A percentile compares a stretch with the other conserved stretches of the same genome.
Evolutionary conservation across 2,797 vertebrate species (phyloP).

Genomic region (Syngnathus rostellatus): DNA sequence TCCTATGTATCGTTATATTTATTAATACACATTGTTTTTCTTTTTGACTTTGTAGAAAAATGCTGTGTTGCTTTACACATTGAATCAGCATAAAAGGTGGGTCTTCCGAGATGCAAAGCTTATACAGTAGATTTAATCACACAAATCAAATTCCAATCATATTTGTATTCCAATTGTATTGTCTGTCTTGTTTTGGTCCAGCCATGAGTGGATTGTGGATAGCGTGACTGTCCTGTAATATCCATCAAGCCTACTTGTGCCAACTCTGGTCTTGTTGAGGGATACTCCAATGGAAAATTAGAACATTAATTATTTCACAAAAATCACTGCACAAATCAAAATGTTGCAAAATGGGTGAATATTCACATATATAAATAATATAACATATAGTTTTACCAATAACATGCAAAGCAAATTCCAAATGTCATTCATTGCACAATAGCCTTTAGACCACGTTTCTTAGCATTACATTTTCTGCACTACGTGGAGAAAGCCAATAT

Average conservation of each 20-base stretch:
- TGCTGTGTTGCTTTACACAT: constrained; percentile 74
- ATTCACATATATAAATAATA: no score
- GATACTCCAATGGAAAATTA: no score
- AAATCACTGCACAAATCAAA: no score
- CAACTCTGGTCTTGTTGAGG: neutral
- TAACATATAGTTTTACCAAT: no score
- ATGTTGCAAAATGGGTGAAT: no score
- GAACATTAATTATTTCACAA: no score
- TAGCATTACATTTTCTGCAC: neutral
- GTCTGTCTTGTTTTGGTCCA: neutral
- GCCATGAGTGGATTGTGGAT: neutral
- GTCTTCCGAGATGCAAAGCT: neutral
- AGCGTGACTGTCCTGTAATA: no score
- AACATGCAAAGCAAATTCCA: no score
- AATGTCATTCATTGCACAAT: neutral
- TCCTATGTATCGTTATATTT: neutral
- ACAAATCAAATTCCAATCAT: neutral
- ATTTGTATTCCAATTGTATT: neutral
- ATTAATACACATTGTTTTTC: neutral
- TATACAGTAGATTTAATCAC: neutral
- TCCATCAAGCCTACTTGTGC: no score
- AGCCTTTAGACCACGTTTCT: neutral
- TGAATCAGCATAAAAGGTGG: constrained; percentile 86
- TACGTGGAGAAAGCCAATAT: neutral
- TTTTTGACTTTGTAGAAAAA: constrained; percentile 65